Conservation (phyloP, 2,888 invertebrate species). For the Ornithoptera alexandrae region DNA sequence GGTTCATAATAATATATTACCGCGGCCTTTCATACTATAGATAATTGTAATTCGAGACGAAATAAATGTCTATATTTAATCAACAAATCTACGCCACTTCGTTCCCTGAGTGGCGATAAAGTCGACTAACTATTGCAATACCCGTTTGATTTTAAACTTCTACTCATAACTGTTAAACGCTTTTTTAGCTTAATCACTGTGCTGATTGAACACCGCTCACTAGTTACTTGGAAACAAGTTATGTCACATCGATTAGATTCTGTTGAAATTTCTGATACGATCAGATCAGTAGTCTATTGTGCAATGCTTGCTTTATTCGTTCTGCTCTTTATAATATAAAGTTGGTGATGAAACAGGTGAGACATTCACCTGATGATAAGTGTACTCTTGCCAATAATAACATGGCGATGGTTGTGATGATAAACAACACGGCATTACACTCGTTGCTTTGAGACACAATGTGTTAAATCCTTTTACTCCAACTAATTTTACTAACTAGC, state of each 20-base stretch:
- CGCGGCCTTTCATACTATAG: slow-evolving; percentile 26
- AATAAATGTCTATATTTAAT: slow-evolving; percentile 32
- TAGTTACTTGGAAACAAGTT: slow-evolving; percentile 15
- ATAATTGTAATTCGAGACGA: slow-evolving; percentile 30
- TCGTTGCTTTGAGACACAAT: too few species aligned
- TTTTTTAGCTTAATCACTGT: background rate
- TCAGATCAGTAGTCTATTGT: slow-evolving; percentile 15
- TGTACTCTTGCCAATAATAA: too few species aligned
- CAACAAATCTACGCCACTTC: slow-evolving; percentile 23
- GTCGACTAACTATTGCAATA: background rate
- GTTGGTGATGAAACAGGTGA: too few species aligned
- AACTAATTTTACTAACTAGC: too few species aligned
- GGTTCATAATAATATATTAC: slow-evolving; percentile 18
- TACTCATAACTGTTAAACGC: background rate
- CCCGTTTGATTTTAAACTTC: background rate
- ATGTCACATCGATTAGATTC: slow-evolving; percentile 15
- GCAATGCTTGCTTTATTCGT: background rate
- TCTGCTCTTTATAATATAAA: background rate
- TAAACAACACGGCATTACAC: too few species aligned
- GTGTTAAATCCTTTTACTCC: too few species aligned
- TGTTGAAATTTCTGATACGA: slow-evolving; percentile 13
- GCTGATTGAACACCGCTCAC: background rate
- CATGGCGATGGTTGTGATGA: too few species aligned
- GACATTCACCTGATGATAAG: too few species aligned
- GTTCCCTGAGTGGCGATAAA: slow-evolving; percentile 11